A percentile compares a stretch with the other conserved stretches of the same genome.
These are phyloP conservation scores for Ornithorhynchus anatinus DNA, from an alignment of 2,113 vertebrate species.

Conservation along the genomic window DNA sequence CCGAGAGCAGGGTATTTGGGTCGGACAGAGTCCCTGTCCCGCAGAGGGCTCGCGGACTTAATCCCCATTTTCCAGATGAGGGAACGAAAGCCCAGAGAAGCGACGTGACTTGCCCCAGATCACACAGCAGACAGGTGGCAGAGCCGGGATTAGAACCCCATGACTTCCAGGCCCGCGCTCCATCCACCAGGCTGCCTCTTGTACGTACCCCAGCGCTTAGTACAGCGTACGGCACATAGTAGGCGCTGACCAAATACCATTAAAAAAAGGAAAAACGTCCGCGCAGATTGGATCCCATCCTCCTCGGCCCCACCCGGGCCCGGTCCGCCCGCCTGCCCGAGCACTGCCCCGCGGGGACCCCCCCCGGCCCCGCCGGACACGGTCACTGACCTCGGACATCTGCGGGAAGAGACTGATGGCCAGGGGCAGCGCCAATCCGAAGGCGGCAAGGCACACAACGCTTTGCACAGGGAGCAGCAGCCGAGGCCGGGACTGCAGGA, in stretches of 20 bases:
- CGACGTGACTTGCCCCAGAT: neutral
- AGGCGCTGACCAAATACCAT: neutral
- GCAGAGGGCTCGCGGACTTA: no score
- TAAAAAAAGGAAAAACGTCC: neutral
- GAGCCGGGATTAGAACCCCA: no score
- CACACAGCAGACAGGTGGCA: neutral
- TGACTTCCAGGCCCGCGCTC: neutral
- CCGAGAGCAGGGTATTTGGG: no score
- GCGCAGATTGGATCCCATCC: neutral
- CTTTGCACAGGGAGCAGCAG: slow-evolving; percentile 88
- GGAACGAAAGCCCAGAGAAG: no score
- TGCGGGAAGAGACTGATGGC: slow-evolving; percentile 97
- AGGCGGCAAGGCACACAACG: slow-evolving; percentile 89
- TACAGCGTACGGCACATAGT: neutral
- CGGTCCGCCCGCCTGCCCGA: no score
- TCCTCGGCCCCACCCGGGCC: no score
- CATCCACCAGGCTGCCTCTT: neutral
- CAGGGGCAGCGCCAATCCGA: slow-evolving; percentile 88
- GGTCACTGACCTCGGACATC: slow-evolving; percentile 88
- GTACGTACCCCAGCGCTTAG: neutral
- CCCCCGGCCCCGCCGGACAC: neutral
- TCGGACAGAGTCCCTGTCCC: no score
- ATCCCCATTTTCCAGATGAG: no score
- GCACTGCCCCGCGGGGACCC: no score
- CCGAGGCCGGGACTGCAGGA: slow-evolving; percentile 77